A percentile compares a stretch with the other conserved stretches of the same genome.
Evolutionary conservation across 2,113 vertebrate species (phyloP).

Genomic region (Platysternon megacephalum): DNA sequence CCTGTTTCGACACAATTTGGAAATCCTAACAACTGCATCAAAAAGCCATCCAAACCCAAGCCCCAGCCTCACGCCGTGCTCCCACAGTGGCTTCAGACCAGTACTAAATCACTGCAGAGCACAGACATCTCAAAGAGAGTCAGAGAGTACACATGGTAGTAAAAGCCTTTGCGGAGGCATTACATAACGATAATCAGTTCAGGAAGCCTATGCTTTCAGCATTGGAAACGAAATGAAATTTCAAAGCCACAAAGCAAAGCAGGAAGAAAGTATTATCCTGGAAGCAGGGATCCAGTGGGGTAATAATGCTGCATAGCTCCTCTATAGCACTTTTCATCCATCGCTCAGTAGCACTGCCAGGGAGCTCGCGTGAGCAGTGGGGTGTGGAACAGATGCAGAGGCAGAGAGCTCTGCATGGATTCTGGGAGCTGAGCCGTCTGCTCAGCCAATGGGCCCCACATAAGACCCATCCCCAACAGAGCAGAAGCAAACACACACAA

Average conservation of each 20-base stretch:
- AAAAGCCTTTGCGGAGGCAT: conserved; percentile 26
- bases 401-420: not conserved
- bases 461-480: rapidly evolving
- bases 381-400: not conserved
- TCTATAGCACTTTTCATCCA: not conserved
- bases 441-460: not conserved
- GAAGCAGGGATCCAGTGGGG: not conserved
- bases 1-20: conserved; percentile 57
- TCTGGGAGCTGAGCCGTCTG: not conserved
- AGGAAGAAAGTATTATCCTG: not conserved
- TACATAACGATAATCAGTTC: conserved; percentile 32
- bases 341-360: not conserved
- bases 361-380: not conserved
- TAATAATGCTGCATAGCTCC: not conserved
- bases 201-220: not conserved
- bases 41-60: conserved; percentile 26
- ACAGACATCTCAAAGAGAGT: conserved; percentile 19
- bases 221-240: not conserved
- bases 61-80: not conserved
- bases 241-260: not conserved
- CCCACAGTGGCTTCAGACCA: conserved; percentile 44
- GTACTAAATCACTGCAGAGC: conserved; percentile 25
- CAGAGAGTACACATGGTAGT: conserved; percentile 54
- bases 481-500: not conserved
- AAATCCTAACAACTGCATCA: conserved; percentile 34